Evolutionary conservation across 2,113 vertebrate species (phyloP).

Genomic region (Ceuthmochares aereus): DNA sequence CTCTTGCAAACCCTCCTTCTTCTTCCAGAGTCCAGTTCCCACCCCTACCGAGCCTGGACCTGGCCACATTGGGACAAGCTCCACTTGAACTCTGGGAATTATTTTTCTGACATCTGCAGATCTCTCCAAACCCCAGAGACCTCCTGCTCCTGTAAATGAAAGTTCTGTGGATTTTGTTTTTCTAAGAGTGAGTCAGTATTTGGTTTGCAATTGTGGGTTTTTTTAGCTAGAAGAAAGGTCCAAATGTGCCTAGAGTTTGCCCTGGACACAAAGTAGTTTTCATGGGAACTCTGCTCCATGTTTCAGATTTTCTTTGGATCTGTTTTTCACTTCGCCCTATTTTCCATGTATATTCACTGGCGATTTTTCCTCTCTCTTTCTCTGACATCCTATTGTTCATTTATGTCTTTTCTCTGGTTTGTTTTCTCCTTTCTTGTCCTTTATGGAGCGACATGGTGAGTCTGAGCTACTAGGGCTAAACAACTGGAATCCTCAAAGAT

Average conservation of each 20-base stretch:
- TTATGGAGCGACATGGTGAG: neutral
- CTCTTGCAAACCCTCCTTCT: neutral
- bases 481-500: fast-evolving
- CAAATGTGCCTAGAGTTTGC: neutral
- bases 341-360: neutral
- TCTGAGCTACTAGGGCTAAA: neutral
- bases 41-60: neutral
- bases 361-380: neutral
- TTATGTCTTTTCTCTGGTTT: neutral
- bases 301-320: neutral
- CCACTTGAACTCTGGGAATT: neutral
- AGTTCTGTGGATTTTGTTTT: neutral
- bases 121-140: neutral
- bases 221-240: neutral
- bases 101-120: neutral
- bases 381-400: neutral
- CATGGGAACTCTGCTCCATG: neutral
- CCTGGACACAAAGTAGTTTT: neutral
- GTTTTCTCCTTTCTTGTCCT: neutral
- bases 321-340: neutral
- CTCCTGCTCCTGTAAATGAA: neutral
- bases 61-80: neutral
- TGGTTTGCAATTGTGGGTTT: neutral
- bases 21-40: neutral
- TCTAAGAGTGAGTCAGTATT: neutral